These are phyloP conservation scores for Falco novaeseelandiae DNA, from an alignment of 2,797 vertebrate species.

Conservation along the genomic window DNA sequence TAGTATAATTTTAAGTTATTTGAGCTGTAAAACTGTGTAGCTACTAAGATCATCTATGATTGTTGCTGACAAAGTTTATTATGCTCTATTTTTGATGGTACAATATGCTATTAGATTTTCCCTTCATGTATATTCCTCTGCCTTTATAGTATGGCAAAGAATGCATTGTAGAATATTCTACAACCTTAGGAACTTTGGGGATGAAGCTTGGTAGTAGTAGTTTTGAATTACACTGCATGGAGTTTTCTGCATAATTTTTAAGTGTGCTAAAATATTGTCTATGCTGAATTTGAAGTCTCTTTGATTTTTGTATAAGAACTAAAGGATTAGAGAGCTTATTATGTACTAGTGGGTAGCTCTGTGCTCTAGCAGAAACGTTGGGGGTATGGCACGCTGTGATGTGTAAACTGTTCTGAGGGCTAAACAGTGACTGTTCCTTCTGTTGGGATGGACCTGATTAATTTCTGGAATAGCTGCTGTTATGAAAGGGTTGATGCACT, in stretches of 20 bases:
- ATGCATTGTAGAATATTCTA: neutral
- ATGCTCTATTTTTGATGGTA: neutral
- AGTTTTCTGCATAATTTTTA: neutral
- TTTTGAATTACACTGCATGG: neutral
- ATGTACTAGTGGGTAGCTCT: neutral
- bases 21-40: neutral
- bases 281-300: neutral
- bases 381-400: fast-evolving
- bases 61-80: neutral
- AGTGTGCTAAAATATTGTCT: neutral
- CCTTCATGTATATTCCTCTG: neutral
- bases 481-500: neutral
- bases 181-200: neutral
- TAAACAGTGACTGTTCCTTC: neutral
- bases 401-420: neutral
- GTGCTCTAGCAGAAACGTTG: neutral
- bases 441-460: neutral
- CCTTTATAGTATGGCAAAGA: neutral
- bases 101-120: neutral
- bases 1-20: neutral
- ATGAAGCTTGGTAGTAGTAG: neutral
- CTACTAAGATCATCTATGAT: neutral
- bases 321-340: neutral
- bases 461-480: neutral
- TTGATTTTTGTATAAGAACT: neutral